A percentile compares a stretch with the other conserved stretches of the same genome.
Evolutionary conservation across 2,797 vertebrate species (phyloP).

Genomic region (Esox masquinongy): DNA sequence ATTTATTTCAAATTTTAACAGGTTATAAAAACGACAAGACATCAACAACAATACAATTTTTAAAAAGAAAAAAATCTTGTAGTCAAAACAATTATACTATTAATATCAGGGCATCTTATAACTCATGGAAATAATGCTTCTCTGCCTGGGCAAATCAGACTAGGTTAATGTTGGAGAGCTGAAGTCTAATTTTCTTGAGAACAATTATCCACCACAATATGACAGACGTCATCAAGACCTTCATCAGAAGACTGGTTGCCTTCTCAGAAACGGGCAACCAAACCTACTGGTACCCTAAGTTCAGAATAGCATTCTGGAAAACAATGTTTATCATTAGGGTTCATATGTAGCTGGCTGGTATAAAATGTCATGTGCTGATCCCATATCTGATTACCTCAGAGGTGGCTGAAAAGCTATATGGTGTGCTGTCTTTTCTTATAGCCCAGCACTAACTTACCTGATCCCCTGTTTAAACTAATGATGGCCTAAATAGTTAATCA

Average conservation of each 20-base stretch:
- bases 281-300: not conserved
- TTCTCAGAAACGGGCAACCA: constrained; percentile 1
- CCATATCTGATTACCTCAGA: not conserved
- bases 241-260: constrained; percentile 11
- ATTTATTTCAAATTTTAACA: not conserved
- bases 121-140: not conserved
- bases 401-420: not conserved
- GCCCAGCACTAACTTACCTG: not conserved
- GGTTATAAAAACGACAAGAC: not conserved
- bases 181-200: not conserved
- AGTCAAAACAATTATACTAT: not conserved
- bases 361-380: not conserved
- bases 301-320: not conserved
- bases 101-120: not conserved
- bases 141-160: not conserved
- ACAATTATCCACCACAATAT: not conserved
- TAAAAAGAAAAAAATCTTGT: not conserved
- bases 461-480: not conserved
- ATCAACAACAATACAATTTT: not conserved
- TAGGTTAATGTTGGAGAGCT: not conserved
- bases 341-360: not conserved
- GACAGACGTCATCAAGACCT: not conserved
- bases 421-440: not conserved
- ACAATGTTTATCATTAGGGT: not conserved
- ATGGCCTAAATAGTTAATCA: not conserved